Evolutionary conservation across 2,797 vertebrate species (phyloP), one percentile per base, ranked within the genome.

Genomic region (Phylloscopus collybita): DNA sequence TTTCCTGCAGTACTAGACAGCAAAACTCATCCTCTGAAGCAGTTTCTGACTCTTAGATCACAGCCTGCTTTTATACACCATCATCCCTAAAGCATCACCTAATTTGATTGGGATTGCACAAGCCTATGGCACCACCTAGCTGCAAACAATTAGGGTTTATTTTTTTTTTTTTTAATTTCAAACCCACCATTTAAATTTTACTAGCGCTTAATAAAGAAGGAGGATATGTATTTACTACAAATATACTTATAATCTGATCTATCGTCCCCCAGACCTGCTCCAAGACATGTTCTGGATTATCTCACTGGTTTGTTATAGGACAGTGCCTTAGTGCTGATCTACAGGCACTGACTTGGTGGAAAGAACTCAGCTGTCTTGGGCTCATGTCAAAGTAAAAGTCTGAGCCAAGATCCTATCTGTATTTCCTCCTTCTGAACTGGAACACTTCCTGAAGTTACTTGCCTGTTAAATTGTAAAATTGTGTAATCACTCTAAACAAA

Each of bases 61-160:
- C 29, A 80, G 40, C n/a, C 26, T 65, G 20, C 25, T 84, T 74
- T 81, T 7, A 2, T 19, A n/a, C 11, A 89, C 4, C 32, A n/a
- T 44, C 14, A 22, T 6, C 38, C 38, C 38, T 0, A 69, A 69
- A 54, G 20, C 22, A 45, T n/a, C 6, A 40, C 4, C 17, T 53
- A 50, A n/a, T 81, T 60, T 73, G n/a, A 16, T 3, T 74, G 21
- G 38, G 20, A 82, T 92, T 94, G 34, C n/a, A 67, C 71, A 80
- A 78, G 8, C 67, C 59, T 95, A 79, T 93, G 88, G 91, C 97
- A 96, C 96, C 96, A 96, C 32, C 97, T 97, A 97, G 96, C 95
- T 95, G 95, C 80, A 91, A 84, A 84, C 44, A 65, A 13, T 60
- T 78, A 25, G 49, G n/a, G 2, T 44, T 5, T 49, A 23, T 45